Base-by-base conservation (phyloP, 2,888 invertebrate genomes). In the Caenorhabditis sulstoni region DNA sequence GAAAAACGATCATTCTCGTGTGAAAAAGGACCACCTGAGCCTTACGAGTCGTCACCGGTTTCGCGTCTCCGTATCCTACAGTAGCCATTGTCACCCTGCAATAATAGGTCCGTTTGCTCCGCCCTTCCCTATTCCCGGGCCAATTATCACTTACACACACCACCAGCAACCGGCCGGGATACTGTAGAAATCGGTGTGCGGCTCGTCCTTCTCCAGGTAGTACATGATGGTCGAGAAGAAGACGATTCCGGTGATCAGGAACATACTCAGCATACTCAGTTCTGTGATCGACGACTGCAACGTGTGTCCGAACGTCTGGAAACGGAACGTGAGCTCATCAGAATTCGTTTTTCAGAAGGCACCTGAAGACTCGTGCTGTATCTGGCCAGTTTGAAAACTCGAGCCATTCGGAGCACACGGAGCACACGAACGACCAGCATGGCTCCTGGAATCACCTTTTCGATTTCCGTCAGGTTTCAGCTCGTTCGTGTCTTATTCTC, bases 161-260 rank as follows among this genome's bases (percentile, higher is more conserved):
- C 89, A 90, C 90, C 90, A 90, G 65, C 88, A 89, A 18, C 89
- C 88, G 41, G 89, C 90, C 0, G 90, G 90, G 50, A 90, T 90
- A 68, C 85, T 85, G 65, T 84, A 82, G 79, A 90, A 90, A 66
- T 88, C 88, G 29, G 87, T 87, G 67, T 85, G 70, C 8, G 87
- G 87, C 41, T 88, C 88, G 67, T 90, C 89, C 47, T 86, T 89
- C 70, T 90, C 90, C 35, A 88, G 67, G 59, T 87, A 89, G 64
- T 88, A 90, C 87, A 88, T 87, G 20, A 89, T 82, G 8, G 89
- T 89, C 12, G 87, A 86, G 80, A 89, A 89, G 83, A 89, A 90
- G 52, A 89, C 81, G 41, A 89, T 89, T 18, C 88, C 89, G n/a
- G 88, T 88, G 23, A 90, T 79, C 14, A 89, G 81, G 62, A 89